Base-by-base conservation (phyloP, 35 echinoderm and acorn worm genomes). In the Heliocidaris tuberculata region DNA sequence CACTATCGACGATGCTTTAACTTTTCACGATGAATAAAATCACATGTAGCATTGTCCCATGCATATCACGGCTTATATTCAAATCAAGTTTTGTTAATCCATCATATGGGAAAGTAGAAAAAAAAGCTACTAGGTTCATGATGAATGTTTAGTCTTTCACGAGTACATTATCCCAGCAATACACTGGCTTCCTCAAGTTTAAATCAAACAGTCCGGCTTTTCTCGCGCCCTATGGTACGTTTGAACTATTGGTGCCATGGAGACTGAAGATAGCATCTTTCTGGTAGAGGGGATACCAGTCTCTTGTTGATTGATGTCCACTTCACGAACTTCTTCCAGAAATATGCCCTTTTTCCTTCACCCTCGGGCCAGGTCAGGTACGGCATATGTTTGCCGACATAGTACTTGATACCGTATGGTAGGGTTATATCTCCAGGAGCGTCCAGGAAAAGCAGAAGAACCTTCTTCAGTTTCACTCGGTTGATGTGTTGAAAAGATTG, bases 291-390 rank as follows among this genome's bases (percentile, higher is more conserved):
- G 30, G 48, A 30, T 4, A 27, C 48, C 91, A 93, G 5, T 93
- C 91, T 93, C 50, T 93, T 93, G 32, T 93, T 93, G 16, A 59
- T 59, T 13, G 91, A 30, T 24, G 27, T 30, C 48, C 47, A 31
- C 50, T 93, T 93, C 5, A 59, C 91, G 21, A 93, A 59, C 50
- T 93, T 93, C 27, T 93, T 93, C 91, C 91, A 93, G 48, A 93
- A 93, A 93, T 93, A 93, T n/a, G 7, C 17, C 50, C 50, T 49
- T 48, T 93, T 93, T 0, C 91, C 29, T 13, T 4, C 91, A 31
- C 50, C 7, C 29, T 93, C 48, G 0, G 48, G 47, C 91, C 91
- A 93, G 2, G 13, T n/a, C 31, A 93, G 47, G 50, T 52, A 93
- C 50, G 91, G 91, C 50, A 93, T 48, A 30, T 59, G 91, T 59